A percentile compares a stretch with the other conserved stretches of the same genome.
Evolutionary conservation across 2,888 invertebrate genomes (phyloP).

Genomic region (Harpalus rubripes): DNA sequence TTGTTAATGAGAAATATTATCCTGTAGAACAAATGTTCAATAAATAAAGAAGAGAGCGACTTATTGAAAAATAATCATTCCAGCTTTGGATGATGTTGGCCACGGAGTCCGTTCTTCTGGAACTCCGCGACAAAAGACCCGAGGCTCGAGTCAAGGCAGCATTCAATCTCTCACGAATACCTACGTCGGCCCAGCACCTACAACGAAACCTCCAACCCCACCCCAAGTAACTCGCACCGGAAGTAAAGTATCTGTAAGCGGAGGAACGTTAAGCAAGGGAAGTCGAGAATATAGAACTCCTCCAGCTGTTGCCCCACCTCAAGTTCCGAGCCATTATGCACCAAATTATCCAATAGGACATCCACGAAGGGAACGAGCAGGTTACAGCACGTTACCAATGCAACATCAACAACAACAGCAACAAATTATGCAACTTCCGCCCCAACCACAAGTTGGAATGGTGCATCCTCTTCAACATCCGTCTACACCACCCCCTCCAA

Average conservation of each 20-base stretch:
- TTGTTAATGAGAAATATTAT: background rate
- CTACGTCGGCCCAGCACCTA: constrained; percentile 91
- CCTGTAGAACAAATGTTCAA: background rate
- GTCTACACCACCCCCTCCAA: constrained; percentile 83
- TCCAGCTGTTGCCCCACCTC: constrained; percentile 97
- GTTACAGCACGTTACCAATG: constrained; percentile 92
- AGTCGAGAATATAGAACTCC: constrained; percentile 93
- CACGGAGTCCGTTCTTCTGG: constrained; percentile 89
- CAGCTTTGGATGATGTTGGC: constrained; percentile 95
- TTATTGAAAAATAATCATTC: constrained; percentile 54
- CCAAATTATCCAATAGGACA: constrained; percentile 95
- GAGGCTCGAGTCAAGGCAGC: constrained; percentile 85
- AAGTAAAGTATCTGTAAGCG: constrained; percentile 74
- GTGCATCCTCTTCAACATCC: constrained; percentile 87
- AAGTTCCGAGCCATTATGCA: constrained; percentile 97
- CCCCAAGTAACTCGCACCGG: constrained; percentile 87
- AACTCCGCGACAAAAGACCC: constrained; percentile 85
- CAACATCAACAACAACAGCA: constrained; percentile 73
- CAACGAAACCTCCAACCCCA: constrained; percentile 97
- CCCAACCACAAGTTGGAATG: constrained; percentile 85
- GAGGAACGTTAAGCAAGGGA: constrained; percentile 81
- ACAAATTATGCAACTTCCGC: constrained; percentile 60
- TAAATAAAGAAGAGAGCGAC: background rate
- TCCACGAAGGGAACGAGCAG: constrained; percentile 83
- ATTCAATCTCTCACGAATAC: constrained; percentile 78